Conservation (phyloP, 2,113 vertebrate genomes). For the Xyrauchen texanus region DNA sequence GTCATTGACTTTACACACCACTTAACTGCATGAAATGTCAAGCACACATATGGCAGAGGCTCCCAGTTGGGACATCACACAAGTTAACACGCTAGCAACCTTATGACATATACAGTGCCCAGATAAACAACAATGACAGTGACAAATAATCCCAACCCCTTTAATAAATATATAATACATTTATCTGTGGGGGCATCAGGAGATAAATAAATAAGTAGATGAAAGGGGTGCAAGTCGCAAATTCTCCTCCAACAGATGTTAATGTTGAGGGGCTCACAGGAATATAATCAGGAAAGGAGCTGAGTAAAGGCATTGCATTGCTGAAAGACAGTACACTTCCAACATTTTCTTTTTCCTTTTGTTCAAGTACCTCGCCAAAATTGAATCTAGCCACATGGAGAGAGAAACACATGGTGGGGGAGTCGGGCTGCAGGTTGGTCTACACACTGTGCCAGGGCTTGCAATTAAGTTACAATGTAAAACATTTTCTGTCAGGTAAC, state of each 20-base stretch:
- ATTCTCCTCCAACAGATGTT: slow-evolving; percentile 15
- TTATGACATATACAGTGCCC: slow-evolving; percentile 60
- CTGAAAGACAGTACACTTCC: slow-evolving; percentile 19
- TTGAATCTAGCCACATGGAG: slow-evolving; percentile 40
- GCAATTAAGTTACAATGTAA: slow-evolving; percentile 2
- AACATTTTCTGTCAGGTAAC: no score
- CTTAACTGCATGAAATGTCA: slow-evolving; percentile 47
- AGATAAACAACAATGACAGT: slow-evolving; percentile 60
- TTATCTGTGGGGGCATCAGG: slow-evolving; percentile 19
- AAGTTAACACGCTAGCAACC: slow-evolving; percentile 61
- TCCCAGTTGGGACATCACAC: slow-evolving; percentile 59
- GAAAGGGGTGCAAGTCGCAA: slow-evolving; percentile 2
- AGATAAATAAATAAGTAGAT: slow-evolving; percentile 13
- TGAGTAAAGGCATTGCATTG: slow-evolving; percentile 12
- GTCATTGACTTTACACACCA: slow-evolving; percentile 28
- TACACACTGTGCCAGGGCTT: slow-evolving; percentile 23
- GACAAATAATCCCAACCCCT: slow-evolving; percentile 50
- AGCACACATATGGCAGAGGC: slow-evolving; percentile 60
- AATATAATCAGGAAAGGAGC: not conserved
- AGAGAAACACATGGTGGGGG: slow-evolving; percentile 13
- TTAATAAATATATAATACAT: slow-evolving; percentile 24
- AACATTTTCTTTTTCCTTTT: not conserved
- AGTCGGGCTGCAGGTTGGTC: slow-evolving; percentile 50
- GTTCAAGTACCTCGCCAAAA: slow-evolving; percentile 43
- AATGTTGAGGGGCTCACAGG: not conserved